Percentiles rank a stretch among this genome's conserved stretches.
Conservation (phyloP, 1,140 invertebrate genomes). For the Limonius californicus region DNA sequence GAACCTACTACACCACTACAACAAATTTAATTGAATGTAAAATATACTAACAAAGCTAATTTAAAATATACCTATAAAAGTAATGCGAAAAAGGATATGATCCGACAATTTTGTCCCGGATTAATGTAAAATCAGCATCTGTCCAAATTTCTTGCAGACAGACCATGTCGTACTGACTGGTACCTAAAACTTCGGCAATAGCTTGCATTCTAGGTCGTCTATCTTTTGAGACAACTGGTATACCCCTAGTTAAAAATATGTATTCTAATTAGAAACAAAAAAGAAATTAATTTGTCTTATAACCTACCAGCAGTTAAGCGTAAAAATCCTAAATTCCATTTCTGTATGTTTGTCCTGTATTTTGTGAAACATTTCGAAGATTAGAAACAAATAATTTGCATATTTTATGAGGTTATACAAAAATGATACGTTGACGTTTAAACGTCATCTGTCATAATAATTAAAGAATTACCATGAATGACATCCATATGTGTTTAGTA, state of each 20-base stretch:
- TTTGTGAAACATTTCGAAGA: not conserved
- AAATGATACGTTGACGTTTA: too few relatives aligned
- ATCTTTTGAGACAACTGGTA: conserved; percentile 75
- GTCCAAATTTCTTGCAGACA: conserved; percentile 93
- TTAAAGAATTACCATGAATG: too few relatives aligned
- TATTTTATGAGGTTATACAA: not conserved
- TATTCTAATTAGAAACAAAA: conserved; percentile 15
- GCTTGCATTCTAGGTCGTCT: conserved; percentile 71
- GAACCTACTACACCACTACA: conserved; percentile 87
- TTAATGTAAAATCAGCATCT: conserved; percentile 68
- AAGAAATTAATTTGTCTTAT: too few relatives aligned
- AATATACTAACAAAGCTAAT: not conserved
- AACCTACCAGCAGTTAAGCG: conserved; percentile 61
- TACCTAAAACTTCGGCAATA: conserved; percentile 69
- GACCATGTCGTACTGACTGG: conserved; percentile 77
- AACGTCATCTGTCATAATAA: too few relatives aligned
- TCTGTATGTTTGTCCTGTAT: not conserved
- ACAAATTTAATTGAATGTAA: conserved; percentile 29
- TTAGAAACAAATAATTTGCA: not conserved
- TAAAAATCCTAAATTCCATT: conserved; percentile 47
- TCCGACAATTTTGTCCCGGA: conserved; percentile 58
- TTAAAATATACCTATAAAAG: conserved; percentile 81
- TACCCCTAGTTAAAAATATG: conserved; percentile 62
- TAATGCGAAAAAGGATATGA: conserved; percentile 85
- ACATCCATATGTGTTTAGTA: too few relatives aligned